A percentile compares a stretch with the other conserved stretches of the same genome.
Conservation (phyloP, 2,797 vertebrate genomes). For the Prunella strophiata region DNA sequence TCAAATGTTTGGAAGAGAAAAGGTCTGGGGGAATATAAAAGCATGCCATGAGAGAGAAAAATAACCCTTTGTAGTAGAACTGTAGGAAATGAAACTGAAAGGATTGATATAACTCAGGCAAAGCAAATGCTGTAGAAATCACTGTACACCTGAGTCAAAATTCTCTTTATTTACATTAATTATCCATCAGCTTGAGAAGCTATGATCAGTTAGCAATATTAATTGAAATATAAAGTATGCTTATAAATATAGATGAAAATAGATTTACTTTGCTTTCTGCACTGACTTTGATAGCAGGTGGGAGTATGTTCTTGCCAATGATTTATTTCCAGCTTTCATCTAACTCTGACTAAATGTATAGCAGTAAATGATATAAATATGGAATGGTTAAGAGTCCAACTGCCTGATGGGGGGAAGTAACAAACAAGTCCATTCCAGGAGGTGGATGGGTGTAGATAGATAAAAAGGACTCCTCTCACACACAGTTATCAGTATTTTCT, state of each 20-base stretch:
- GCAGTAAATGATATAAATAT: not conserved
- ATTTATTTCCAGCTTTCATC: not conserved
- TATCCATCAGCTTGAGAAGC: not conserved
- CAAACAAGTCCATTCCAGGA: not conserved
- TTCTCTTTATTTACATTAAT: not conserved
- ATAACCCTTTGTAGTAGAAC: not conserved
- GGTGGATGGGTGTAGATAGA: not conserved
- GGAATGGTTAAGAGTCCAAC: not conserved
- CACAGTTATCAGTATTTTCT: not conserved
- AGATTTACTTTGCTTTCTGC: not conserved
- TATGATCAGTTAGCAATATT: not conserved
- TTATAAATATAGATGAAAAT: not conserved
- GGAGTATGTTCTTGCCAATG: not conserved
- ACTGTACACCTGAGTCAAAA: not conserved
- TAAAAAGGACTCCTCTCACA: not conserved
- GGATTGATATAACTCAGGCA: not conserved
- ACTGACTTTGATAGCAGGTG: not conserved
- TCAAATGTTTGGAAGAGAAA: not conserved
- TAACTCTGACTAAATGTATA: not conserved
- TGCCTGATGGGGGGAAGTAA: not conserved
- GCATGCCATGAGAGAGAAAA: not conserved
- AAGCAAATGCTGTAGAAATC: not conserved
- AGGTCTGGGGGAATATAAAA: not conserved
- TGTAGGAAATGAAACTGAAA: not conserved
- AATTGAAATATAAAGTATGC: not conserved